Conservation (phyloP, 2,888 invertebrate genomes). For the Trypoxylon attenuatum region DNA sequence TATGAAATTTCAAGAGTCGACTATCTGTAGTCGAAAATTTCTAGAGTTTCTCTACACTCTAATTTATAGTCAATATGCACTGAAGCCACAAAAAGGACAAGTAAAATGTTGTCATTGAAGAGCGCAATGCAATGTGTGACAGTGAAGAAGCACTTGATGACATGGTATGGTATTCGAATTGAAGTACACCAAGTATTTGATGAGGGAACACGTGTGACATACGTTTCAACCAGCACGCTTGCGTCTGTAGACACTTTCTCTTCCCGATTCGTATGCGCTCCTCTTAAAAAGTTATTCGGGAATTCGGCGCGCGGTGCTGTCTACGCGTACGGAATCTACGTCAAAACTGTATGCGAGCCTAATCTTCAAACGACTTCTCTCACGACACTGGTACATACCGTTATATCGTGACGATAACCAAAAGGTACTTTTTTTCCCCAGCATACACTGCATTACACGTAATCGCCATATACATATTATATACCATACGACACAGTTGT, state of each 20-base stretch:
- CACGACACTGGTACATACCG: neutral
- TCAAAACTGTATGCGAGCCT: constrained; percentile 32
- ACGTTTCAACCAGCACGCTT: constrained; percentile 41
- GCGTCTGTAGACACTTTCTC: constrained; percentile 59
- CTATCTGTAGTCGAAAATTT: no score
- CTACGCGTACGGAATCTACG: constrained; percentile 33
- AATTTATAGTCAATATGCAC: constrained; percentile 16
- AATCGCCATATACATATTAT: no score
- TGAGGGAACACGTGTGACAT: constrained; percentile 36
- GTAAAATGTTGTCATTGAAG: constrained; percentile 13
- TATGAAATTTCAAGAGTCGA: no score
- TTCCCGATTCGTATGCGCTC: constrained; percentile 33
- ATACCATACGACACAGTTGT: no score
- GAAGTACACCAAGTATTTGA: constrained; percentile 46
- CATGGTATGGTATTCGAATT: constrained; percentile 44
- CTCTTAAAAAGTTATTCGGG: constrained; percentile 17
- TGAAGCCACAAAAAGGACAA: constrained; percentile 20
- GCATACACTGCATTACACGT: no score
- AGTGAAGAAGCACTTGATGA: constrained; percentile 46
- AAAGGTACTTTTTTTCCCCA: no score
- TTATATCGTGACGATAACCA: neutral
- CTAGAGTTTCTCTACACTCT: no score
- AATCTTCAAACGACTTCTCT: neutral
- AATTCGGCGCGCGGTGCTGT: constrained; percentile 22
- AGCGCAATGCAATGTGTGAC: constrained; percentile 32